phyloP scores from a whole-genome alignment of 2,888 invertebrate species.

The Leuctra nigra region DNA sequence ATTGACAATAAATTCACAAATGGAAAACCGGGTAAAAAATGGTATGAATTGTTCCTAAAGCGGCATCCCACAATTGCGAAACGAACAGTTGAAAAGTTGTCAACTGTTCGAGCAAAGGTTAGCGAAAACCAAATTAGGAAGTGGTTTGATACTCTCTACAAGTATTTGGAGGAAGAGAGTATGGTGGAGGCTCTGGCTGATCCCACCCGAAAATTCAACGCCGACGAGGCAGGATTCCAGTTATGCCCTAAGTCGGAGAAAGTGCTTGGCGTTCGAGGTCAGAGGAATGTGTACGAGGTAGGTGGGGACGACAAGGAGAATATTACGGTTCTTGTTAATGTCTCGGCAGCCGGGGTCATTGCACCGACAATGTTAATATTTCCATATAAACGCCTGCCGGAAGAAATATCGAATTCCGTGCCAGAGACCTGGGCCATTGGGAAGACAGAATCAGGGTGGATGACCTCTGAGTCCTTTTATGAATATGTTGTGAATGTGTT shows the following conservation, averaged over 20 bases:
- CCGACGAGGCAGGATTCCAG: slow-evolving; percentile 38
- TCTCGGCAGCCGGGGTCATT: slow-evolving; percentile 33
- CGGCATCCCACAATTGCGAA: slow-evolving; percentile 34
- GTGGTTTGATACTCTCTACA: slow-evolving; percentile 34
- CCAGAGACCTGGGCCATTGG: slow-evolving; percentile 29
- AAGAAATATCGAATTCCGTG: slow-evolving; percentile 26
- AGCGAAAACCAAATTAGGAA: slow-evolving; percentile 32
- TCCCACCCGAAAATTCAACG: slow-evolving; percentile 35
- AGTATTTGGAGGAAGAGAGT: slow-evolving; percentile 32
- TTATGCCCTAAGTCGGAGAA: slow-evolving; percentile 35
- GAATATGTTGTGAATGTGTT: slow-evolving; percentile 28
- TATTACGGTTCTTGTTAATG: slow-evolving; percentile 32
- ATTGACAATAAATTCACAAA: slow-evolving; percentile 27
- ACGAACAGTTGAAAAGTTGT: slow-evolving; percentile 34
- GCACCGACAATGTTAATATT: slow-evolving; percentile 28
- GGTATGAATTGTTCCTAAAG: slow-evolving; percentile 35
- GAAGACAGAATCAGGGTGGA: slow-evolving; percentile 29
- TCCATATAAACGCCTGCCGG: slow-evolving; percentile 28
- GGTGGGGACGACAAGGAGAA: slow-evolving; percentile 35
- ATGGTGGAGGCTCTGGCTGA: slow-evolving; percentile 31
- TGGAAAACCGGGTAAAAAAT: slow-evolving; percentile 31
- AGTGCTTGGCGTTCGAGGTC: slow-evolving; percentile 35
- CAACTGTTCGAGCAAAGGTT: slow-evolving; percentile 31
- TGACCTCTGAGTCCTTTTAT: slow-evolving; percentile 20
- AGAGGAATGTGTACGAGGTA: slow-evolving; percentile 31